Base-by-base conservation (phyloP, 2,888 invertebrate genomes). In the Drosophila diplacantha region DNA sequence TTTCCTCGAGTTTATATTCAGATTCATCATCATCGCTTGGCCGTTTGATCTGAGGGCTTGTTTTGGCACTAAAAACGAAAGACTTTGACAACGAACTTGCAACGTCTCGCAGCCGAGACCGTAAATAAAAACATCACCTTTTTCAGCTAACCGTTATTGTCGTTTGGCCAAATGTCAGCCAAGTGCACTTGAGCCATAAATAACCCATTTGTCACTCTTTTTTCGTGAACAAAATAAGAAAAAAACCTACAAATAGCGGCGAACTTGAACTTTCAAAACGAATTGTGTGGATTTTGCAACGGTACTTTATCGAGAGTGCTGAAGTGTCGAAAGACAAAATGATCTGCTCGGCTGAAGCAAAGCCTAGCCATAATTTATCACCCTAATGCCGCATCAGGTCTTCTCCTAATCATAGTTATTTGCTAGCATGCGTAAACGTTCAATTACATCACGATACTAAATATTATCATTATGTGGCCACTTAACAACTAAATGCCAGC, bases 1-100 rank as follows among this genome's bases (percentile, higher is more conserved):
- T 68, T 65, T 46, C 38, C 32, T 29, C 26, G 16, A 16, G 26
- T 16, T 56, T 14, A 14, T 34, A 41, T 34, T 11, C 8, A 56
- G 39, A 39, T 34, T 29, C 41, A 61, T 61, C 41, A 49, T 24
- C 41, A 35, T 24, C 24, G 20, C 14, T 39, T 52, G 24, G 16
- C 32, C 43, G 34, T 32, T 18, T 14, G 16, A 72, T 68, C 60
- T 24, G 51, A 57, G 68, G 49, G 60, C 14, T 41, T 34, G 32
- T 39, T 49, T 37, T 53, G 43, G 55, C 18, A 20, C n/a, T 22
- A 58, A 71, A 71, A 44, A 58, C 70, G 46, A 72, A 74, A 81
- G 81, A 82, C 79, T 82, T 83, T 83, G 83, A 69, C 80, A 83
- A 78, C 83, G 83, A 80, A 83, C 80, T 80, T 83, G 81, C 71